A percentile compares a stretch with the other conserved stretches of the same genome.
Conservation (phyloP, 53 echinoderm and acorn worm species). For the Glandiceps talaboti region DNA sequence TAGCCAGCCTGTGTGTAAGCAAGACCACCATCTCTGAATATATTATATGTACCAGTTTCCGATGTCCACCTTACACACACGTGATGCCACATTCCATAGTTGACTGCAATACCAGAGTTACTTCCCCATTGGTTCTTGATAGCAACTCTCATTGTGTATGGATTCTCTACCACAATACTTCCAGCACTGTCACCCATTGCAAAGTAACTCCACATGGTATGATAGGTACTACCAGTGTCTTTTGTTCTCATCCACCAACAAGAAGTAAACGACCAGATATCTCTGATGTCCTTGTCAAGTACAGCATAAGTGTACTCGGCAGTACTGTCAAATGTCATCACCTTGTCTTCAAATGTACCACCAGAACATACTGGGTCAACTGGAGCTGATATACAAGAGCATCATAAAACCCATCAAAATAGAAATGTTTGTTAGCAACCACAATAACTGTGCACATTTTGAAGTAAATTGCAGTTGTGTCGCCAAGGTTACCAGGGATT, state of each 20-base stretch:
- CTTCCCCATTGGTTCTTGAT: neutral
- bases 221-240: neutral
- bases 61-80: neutral
- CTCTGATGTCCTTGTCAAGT: neutral
- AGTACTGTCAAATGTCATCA: neutral
- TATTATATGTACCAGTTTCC: neutral
- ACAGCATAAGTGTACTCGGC: neutral
- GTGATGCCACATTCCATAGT: neutral
- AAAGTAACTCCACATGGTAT: neutral
- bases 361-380: neutral
- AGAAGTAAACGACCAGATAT: neutral
- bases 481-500: too few relatives aligned
- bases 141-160: neutral
- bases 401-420: too few relatives aligned
- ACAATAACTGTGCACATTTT: too few relatives aligned
- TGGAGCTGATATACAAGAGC: neutral
- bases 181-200: neutral
- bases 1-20: neutral
- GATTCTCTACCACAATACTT: neutral
- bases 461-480: too few relatives aligned
- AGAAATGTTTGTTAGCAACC: too few relatives aligned
- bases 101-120: neutral
- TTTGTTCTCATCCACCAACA: neutral
- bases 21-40: neutral
- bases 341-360: neutral